Base-by-base conservation (phyloP, 2,113 vertebrate genomes). In the Paralichthys olivaceus region DNA sequence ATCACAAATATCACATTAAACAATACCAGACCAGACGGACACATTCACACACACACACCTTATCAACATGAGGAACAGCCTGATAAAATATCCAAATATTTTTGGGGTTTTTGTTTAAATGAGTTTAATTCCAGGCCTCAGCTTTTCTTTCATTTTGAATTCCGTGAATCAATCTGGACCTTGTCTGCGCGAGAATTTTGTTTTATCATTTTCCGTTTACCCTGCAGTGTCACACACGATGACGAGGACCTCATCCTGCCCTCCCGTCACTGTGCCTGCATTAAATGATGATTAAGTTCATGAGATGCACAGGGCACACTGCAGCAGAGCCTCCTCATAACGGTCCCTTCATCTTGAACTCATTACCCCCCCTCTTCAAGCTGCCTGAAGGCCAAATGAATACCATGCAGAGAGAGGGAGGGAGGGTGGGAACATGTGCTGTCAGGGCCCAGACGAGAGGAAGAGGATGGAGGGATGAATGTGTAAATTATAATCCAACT, bases 311-410 rank as follows among this genome's bases (percentile, higher is more conserved):
- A 65, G 65, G 12, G 51, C 65, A 59, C 57, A 66, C 63, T 23
- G 29, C 63, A 73, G 78, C 66, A 69, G 57, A 47, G 25, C 54
- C 49, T 76, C 61, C 69, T 75, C 67, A 55, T 78, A 83, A 78
- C 66, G 77, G 66, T 75, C 34, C 67, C 77, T 69, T 83, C 92
- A 90, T 91, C 90, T 91, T 94, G 90, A 91, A 92, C 69, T 80
- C 73, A 88, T 93, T 93, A 90, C 23, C 60, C 25, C 55, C 55
- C 25, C 13, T 83, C 61, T 40, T 79, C n/a, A 73, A 83, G 54
- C 68, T 7, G 78, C 75, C 83, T 85, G 74, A 89, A 84, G 83
- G 61, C 83, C 81, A 92, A 91, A 90, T 81, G 79, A 91, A 80
- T 69, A 89, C 69, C 89, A 85, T 84, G 76, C 79, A 85, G 75